Evolutionary conservation across 2,888 invertebrate species (phyloP).

Genomic region (Rhagium mordax): DNA sequence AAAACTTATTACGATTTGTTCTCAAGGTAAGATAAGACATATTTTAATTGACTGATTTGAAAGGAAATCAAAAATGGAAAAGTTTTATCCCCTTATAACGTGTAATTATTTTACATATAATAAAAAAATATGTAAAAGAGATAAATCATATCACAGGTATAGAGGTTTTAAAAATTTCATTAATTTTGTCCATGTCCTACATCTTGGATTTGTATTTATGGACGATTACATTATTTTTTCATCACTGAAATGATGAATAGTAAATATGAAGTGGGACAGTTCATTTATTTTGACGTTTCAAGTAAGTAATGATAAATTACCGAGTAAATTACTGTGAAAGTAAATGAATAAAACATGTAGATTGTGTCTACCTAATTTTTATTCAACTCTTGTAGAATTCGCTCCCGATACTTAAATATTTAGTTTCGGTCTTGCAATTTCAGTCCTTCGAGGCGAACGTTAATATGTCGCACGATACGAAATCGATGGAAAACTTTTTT

Average conservation of each 20-base stretch:
- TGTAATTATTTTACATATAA: no score
- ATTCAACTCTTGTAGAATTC: conserved; percentile 8
- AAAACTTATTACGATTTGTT: no score
- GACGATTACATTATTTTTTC: no score
- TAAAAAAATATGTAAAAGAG: no score
- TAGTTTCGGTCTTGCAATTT: conserved; percentile 20
- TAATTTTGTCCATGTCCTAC: no score
- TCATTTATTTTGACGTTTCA: neutral
- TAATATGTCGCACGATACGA: conserved; percentile 19
- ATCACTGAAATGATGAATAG: neutral
- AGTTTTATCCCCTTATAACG: no score
- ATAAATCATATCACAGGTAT: no score
- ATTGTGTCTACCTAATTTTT: conserved; percentile 6
- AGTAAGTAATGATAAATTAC: neutral
- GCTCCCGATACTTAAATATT: conserved; percentile 25
- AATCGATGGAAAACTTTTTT: conserved; percentile 22
- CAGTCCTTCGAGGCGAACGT: conserved; percentile 18
- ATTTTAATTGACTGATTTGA: no score
- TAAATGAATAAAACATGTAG: conserved; percentile 19
- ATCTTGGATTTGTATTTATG: no score
- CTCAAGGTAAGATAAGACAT: no score
- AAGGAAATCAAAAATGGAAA: no score
- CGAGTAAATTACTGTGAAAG: neutral
- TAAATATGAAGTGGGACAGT: neutral
- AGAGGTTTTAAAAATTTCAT: no score